Evolutionary conservation across 2,797 vertebrate genomes (phyloP).

Genomic region (Pagetopsis macropterus): DNA sequence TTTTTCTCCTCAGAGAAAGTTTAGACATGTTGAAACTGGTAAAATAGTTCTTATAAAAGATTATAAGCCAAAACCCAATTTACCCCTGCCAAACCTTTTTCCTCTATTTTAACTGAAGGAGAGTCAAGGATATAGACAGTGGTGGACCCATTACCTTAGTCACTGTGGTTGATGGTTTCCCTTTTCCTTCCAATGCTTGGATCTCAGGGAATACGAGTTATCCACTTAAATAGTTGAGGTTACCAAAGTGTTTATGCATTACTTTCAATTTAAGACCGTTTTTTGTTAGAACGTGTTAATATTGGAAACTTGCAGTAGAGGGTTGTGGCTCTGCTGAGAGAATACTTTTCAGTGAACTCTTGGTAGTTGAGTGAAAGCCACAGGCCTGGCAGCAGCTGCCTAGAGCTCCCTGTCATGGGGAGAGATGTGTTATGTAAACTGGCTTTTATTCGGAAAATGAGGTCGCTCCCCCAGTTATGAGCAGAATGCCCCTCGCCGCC

Average conservation of each 20-base stretch:
- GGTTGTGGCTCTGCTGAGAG: constrained; percentile 42
- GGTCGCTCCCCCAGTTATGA: constrained; percentile 80
- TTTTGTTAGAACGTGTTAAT: constrained; percentile 48
- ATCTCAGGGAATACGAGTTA: constrained; percentile 15
- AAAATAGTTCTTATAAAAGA: no score
- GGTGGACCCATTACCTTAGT: constrained; percentile 6
- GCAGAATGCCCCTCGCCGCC: constrained; percentile 72
- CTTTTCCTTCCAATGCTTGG: constrained; percentile 9
- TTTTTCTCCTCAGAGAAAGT: no score
- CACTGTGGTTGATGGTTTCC: constrained; percentile 1
- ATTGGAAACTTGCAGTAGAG: constrained; percentile 47
- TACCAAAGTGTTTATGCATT: constrained; percentile 51
- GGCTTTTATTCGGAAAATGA: constrained; percentile 78
- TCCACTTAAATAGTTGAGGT: constrained; percentile 47
- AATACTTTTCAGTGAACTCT: constrained; percentile 60
- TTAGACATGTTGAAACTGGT: no score
- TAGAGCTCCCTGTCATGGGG: constrained; percentile 67
- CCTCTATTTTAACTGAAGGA: background rate
- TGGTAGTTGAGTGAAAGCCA: constrained; percentile 64
- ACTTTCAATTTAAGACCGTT: constrained; percentile 42
- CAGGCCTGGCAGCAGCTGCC: constrained; percentile 74
- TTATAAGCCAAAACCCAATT: background rate
- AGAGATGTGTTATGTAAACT: constrained; percentile 84
- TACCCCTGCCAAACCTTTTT: background rate
- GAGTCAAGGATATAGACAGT: background rate